Percentiles rank a stretch among this genome's conserved stretches.
These are phyloP conservation scores for Eufriesea mexicana DNA, from an alignment of 1,140 invertebrate species.

Conservation along the genomic window DNA sequence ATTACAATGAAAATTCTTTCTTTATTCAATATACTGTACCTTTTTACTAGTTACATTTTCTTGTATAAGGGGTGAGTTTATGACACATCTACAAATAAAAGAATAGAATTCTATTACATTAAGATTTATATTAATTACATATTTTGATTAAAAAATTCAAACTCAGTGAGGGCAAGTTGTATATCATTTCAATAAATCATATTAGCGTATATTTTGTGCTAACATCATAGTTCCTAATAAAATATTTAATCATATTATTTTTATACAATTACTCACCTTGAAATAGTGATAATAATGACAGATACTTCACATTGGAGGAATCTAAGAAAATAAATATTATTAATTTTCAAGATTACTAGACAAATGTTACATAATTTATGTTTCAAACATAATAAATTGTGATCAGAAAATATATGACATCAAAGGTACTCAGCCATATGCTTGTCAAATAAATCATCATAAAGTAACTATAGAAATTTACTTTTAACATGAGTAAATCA, in stretches of 20 bases:
- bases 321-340: background rate
- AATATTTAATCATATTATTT: background rate
- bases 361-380: background rate
- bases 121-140: background rate
- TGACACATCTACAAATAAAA: conserved; percentile 13
- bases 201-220: conserved; percentile 69
- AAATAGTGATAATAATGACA: too few relatives aligned
- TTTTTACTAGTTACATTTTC: background rate
- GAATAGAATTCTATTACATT: background rate
- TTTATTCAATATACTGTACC: conserved; percentile 8
- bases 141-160: background rate
- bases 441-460: conserved; percentile 70
- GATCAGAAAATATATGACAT: conserved; percentile 66
- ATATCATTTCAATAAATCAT: conserved; percentile 64
- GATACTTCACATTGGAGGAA: background rate
- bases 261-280: background rate
- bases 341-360: background rate
- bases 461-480: conserved; percentile 14
- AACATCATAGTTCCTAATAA: conserved; percentile 63
- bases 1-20: background rate
- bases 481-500: background rate
- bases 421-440: conserved; percentile 74
- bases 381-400: background rate
- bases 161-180: conserved; percentile 75
- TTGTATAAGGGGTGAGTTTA: background rate